Evolutionary conservation across 2,797 vertebrate genomes (phyloP).

Genomic region (Microctenopoma lineatum): DNA sequence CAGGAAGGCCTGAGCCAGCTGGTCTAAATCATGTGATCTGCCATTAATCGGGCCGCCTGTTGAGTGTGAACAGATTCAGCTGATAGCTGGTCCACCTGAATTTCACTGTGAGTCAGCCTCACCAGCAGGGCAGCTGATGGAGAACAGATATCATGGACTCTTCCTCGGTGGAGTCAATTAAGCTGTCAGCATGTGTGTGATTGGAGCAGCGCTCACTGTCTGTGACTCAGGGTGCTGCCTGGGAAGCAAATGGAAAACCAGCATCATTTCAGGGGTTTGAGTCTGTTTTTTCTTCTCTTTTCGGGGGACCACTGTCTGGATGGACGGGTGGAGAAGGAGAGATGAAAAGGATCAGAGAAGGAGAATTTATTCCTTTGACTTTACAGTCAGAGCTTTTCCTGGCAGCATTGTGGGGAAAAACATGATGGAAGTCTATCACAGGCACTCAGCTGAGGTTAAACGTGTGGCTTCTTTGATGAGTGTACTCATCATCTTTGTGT

Average conservation of each 20-base stretch:
- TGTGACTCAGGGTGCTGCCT: constrained; percentile 71
- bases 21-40: constrained; percentile 35
- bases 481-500: constrained; percentile 15
- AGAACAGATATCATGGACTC: constrained; percentile 57
- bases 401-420: constrained; percentile 36
- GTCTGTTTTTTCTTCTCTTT: constrained; percentile 29
- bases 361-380: constrained; percentile 46
- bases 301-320: constrained; percentile 53
- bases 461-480: constrained; percentile 37
- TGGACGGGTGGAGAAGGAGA: constrained; percentile 6
- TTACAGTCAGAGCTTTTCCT: constrained; percentile 60
- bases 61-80: constrained; percentile 51
- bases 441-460: constrained; percentile 33
- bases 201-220: constrained; percentile 36
- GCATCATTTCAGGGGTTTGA: constrained; percentile 50
- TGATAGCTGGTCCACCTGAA: constrained; percentile 62
- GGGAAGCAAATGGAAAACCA: constrained; percentile 68
- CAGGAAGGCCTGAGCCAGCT: constrained; percentile 39
- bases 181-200: constrained; percentile 60
- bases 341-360: constrained; percentile 48
- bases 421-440: constrained; percentile 30
- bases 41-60: constrained; percentile 53
- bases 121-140: constrained; percentile 55
- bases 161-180: constrained; percentile 54
- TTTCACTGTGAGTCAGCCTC: constrained; percentile 58